Percentiles rank a stretch among this genome's conserved stretches.
phyloP scores from a whole-genome alignment of 2,797 vertebrate genomes.

The Silurus aristotelis region DNA sequence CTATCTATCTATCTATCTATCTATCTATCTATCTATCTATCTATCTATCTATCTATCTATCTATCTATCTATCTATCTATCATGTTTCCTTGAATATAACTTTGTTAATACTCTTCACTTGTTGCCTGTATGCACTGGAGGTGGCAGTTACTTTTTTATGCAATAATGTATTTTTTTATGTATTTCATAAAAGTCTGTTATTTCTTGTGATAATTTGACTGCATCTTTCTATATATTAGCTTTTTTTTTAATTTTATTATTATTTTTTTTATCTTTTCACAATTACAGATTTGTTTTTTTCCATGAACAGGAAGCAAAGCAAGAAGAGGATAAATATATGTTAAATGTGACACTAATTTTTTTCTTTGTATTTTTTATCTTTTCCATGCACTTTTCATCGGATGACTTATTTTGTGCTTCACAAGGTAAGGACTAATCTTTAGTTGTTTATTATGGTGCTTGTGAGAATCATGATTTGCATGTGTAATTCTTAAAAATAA shows the following conservation, averaged over 20 bases:
- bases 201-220: no score
- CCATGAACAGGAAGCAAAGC: neutral
- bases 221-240: no score
- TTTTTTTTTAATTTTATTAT: no score
- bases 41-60: neutral
- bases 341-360: neutral
- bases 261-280: no score
- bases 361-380: neutral
- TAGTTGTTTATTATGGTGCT: neutral
- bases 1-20: neutral
- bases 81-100: neutral
- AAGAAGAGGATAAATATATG: neutral
- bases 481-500: neutral
- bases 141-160: neutral
- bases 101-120: neutral
- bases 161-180: neutral
- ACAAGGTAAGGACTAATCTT: conserved; percentile 33
- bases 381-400: neutral
- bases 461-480: neutral
- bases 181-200: neutral
- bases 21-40: no score
- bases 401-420: conserved; percentile 11
- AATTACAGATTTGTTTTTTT: neutral
- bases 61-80: conserved; percentile 3
- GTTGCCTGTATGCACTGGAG: no score